Evolutionary conservation across 2,113 vertebrate genomes (phyloP), one percentile per base, ranked within the genome.

Genomic region (Sterrhoptilus dennistouni): DNA sequence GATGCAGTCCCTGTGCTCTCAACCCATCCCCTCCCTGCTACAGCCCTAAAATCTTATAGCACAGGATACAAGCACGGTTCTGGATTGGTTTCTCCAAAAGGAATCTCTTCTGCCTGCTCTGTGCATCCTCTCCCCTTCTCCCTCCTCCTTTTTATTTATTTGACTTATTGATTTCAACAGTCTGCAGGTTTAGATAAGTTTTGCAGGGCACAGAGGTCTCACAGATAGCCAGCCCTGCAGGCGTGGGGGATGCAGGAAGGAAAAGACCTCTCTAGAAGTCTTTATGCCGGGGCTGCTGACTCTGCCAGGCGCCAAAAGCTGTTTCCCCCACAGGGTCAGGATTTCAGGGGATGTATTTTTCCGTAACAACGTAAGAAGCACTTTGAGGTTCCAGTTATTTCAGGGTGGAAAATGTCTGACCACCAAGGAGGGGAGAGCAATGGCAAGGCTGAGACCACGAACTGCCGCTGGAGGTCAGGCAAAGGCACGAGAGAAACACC

Each of bases 21-120:
- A 3, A 3, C 28, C n/a, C 75, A 16, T 3, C 83, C 31, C 83
- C 27, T 38, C 49, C 49, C 0, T 4, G 12, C 61, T 31, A 1
- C 54, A 17, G 33, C 35, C 42, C 82, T 3, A 0, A 12, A 49
- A 45, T 5, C 2, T 8, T 14, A 2, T 25, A 53, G 14, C 63
- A 5, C 14, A 0, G 42, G 15, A 4, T 5, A 8, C 0, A 0
- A 27, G 69, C n/a, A 1, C 0, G 0, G n/a, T 8, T 65, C 36
- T 31, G 13, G 25, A 4, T 3, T 1, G 42, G 2, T 53, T 82
- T 44, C 36, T 13, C 28, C 57, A 23, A 42, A 24, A 24, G 47
- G 15, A 27, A 8, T 2, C n/a, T 19, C 31, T 53, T 29, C 31
- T 6, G 7, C 14, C 22, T 12, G 7, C 33, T 44, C 71, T 6